Evolutionary conservation across 2,113 vertebrate genomes (phyloP).

Genomic region (Triplophysa dalaica): DNA sequence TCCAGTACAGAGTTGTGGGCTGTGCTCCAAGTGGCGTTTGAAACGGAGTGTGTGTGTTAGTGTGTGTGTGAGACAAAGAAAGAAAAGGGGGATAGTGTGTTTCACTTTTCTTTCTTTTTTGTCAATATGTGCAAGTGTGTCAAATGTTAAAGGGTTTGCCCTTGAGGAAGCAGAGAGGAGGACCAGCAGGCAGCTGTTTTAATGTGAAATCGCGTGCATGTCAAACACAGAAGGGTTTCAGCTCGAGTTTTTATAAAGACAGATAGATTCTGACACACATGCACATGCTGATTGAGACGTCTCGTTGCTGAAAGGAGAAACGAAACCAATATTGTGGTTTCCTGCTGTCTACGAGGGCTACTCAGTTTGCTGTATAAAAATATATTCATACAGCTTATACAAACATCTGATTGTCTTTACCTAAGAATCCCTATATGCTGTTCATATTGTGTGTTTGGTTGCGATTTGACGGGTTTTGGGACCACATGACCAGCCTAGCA

Average conservation of each 20-base stretch:
- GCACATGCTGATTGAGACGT: conserved; percentile 13
- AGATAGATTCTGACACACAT: neutral
- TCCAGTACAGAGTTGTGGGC: neutral
- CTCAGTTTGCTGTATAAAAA: neutral
- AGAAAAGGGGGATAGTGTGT: neutral
- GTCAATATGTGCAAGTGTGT: conserved; percentile 7
- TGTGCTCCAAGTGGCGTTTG: neutral
- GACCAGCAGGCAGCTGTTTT: neutral
- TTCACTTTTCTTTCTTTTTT: conserved; percentile 4
- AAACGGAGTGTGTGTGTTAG: neutral
- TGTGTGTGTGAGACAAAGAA: neutral
- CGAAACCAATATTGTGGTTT: neutral
- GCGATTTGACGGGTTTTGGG: too few species aligned
- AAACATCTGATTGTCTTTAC: too few species aligned
- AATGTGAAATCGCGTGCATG: neutral
- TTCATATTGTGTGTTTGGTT: too few species aligned
- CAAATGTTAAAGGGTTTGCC: conserved; percentile 16
- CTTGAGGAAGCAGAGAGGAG: conserved; percentile 12
- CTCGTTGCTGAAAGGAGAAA: neutral
- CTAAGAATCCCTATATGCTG: too few species aligned
- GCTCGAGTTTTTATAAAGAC: neutral
- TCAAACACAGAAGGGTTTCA: neutral
- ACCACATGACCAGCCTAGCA: too few species aligned
- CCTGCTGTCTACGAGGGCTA: neutral
- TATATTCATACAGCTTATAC: too few species aligned